phyloP scores from a whole-genome alignment of 2,113 vertebrate genomes.

The Merops nubicus region DNA sequence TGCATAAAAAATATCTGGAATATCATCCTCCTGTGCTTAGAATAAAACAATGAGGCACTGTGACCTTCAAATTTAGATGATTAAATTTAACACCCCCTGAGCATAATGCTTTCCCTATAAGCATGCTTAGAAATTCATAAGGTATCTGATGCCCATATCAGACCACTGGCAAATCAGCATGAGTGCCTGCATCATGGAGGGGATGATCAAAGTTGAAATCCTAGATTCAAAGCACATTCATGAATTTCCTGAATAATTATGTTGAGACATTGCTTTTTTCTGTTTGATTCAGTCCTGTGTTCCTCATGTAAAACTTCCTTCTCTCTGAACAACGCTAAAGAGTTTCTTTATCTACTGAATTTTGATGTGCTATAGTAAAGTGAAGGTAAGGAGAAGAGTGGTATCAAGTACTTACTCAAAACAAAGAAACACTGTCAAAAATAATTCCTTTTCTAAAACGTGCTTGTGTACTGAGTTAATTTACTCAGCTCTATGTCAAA shows the following conservation, averaged over 20 bases:
- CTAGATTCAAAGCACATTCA: neutral
- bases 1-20: neutral
- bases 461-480: neutral
- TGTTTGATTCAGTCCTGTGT: neutral
- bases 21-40: neutral
- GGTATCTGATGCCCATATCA: neutral
- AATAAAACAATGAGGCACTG: neutral
- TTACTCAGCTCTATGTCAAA: neutral
- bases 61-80: neutral
- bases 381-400: neutral
- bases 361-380: neutral
- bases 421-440: neutral
- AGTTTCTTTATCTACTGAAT: neutral
- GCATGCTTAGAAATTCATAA: neutral
- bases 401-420: neutral
- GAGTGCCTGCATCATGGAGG: accelerated
- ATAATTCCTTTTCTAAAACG: neutral
- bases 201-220: neutral
- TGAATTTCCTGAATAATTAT: neutral
- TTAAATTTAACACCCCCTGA: neutral
- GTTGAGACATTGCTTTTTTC: neutral
- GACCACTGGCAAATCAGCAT: neutral
- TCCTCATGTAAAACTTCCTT: neutral
- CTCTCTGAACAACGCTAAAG: neutral
- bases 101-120: neutral